phyloP scores from a whole-genome alignment of 2,113 vertebrate genomes.

The Menura novaehollandiae region DNA sequence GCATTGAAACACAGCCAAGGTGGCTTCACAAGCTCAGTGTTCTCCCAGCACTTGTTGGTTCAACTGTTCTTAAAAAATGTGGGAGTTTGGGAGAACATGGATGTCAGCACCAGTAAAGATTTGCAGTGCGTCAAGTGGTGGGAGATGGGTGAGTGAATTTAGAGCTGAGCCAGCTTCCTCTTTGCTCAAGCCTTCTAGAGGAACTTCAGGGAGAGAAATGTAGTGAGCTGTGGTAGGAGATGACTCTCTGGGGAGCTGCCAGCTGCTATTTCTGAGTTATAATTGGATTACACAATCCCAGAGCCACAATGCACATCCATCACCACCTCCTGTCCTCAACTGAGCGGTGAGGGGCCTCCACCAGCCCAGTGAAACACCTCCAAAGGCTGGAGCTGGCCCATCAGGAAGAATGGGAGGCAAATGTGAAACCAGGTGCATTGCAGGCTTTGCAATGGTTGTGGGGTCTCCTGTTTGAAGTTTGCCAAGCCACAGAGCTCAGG shows the following conservation, averaged over 20 bases:
- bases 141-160: background rate
- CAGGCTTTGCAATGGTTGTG: background rate
- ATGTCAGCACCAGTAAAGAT: constrained; percentile 25
- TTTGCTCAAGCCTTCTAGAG: background rate
- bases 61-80: background rate
- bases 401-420: background rate
- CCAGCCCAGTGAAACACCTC: background rate
- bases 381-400: background rate
- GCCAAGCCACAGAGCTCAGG: background rate
- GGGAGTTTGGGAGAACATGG: background rate
- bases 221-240: background rate
- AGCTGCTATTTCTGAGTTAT: background rate
- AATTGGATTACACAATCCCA: background rate
- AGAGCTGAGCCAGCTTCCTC: background rate
- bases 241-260: background rate
- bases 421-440: background rate
- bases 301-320: background rate
- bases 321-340: background rate
- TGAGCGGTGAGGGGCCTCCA: fast-evolving
- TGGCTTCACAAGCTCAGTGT: background rate
- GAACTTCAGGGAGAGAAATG: background rate
- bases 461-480: background rate
- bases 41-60: constrained; percentile 7
- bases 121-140: background rate
- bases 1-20: background rate